A percentile compares a stretch with the other conserved stretches of the same genome.
Evolutionary conservation across 2,888 invertebrate species (phyloP).

Genomic region (Empis stercorea): DNA sequence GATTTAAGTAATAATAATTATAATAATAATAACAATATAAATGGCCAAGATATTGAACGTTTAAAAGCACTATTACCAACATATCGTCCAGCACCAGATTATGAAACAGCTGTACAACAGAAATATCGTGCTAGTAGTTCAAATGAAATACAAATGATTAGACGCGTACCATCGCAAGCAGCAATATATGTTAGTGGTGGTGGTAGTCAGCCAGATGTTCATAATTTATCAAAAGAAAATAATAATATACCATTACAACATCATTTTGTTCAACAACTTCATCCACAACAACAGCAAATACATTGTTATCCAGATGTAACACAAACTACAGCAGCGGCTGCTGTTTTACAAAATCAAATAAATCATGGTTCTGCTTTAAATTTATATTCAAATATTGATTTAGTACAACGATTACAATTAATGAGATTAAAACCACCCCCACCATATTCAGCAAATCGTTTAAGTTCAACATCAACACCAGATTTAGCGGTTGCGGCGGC

Average conservation of each 20-base stretch:
- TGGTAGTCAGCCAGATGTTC: slow-evolving; percentile 65
- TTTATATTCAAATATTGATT: slow-evolving; percentile 25
- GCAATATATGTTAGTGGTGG: slow-evolving; percentile 18
- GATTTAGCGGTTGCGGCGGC: slow-evolving; percentile 64
- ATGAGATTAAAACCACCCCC: slow-evolving; percentile 60
- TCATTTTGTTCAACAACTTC: slow-evolving; percentile 20
- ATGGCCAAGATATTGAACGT: slow-evolving; percentile 36
- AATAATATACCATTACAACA: slow-evolving; percentile 19
- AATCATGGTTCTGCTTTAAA: slow-evolving; percentile 9
- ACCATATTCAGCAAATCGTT: slow-evolving; percentile 62
- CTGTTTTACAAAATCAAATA: background rate
- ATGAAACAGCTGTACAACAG: slow-evolving; percentile 67
- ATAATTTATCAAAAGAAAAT: slow-evolving; percentile 34
- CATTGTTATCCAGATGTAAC: slow-evolving; percentile 52
- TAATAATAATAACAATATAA: slow-evolving; percentile 1
- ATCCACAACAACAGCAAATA: slow-evolving; percentile 15
- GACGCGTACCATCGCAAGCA: slow-evolving; percentile 15
- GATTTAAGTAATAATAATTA: slow-evolving; percentile 33
- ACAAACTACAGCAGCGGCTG: slow-evolving; percentile 30
- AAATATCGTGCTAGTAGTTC: slow-evolving; percentile 65
- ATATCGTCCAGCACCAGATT: slow-evolving; percentile 86
- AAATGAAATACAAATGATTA: slow-evolving; percentile 32
- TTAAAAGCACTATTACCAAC: slow-evolving; percentile 65
- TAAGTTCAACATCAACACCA: slow-evolving; percentile 74
- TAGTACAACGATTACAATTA: slow-evolving; percentile 32